Evolutionary conservation across 2,888 invertebrate genomes (phyloP), one percentile per base, ranked within the genome.

Genomic region (Ecliptopera silaceata): DNA sequence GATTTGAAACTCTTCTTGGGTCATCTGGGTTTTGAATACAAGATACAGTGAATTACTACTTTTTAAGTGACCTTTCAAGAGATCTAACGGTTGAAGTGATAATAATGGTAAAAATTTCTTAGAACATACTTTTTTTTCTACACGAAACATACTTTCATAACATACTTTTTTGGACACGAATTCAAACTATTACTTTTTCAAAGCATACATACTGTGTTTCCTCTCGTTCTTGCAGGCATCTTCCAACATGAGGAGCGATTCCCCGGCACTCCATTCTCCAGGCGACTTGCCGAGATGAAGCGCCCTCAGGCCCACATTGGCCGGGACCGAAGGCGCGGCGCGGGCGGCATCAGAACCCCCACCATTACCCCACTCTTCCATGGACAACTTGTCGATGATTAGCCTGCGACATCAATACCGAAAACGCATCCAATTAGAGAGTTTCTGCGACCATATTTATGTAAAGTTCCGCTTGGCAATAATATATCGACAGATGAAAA

Each of bases 161-260:
- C n/a, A n/a, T n/a, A n/a, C n/a, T n/a, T n/a, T n/a, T n/a, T n/a
- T 0, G 26, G 10, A 26, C 26, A 8, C 6, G 26, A 8, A 0
- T 8, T 8, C 8, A 26, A 26, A 26, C 26, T 26, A 26, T 26
- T 26, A 1, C 1, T 6, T 26, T 6, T 34, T 4, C 2, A 31
- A 43, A 18, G 17, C 11, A 3, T 6, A 79, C 86, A 64, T 43
- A 90, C 89, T 89, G 60, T 90, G 90, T 67, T 90, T 90, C 51
- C 89, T 74, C 63, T 85, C 87, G 66, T 91, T 89, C 74, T 89
- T 90, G 79, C 91, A 91, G 0, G 87, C 88, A 64, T 90, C 91
- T 49, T 88, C 90, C 1, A 91, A 72, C 90, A 91, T 91, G 50
- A 91, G 88, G 57, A 91, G 80, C 44, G 88, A 84, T 69, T 91